Base-by-base conservation (phyloP, 1,140 invertebrate species). In the Episyrphus balteatus region DNA sequence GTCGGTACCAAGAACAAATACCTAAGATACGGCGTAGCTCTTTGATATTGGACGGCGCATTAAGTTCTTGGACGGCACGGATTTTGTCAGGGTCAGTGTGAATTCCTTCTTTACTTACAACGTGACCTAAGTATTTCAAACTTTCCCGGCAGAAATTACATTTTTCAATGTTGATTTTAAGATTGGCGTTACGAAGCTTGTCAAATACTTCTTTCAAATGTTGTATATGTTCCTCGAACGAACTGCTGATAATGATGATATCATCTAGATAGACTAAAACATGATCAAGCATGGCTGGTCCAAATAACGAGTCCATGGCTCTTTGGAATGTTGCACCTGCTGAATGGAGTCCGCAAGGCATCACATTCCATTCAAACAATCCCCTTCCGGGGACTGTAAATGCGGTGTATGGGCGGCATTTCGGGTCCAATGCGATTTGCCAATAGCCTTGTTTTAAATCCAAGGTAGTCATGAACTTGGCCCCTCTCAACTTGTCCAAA, bases 361-460 rank as follows among this genome's bases (percentile, higher is more conserved):
- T 52, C 10, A 50, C 47, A 13, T 45, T 45, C 51, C 51, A 51
- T 9, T 48, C 41, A 21, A 44, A 51, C 11, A 47, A n/a, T n/a
- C n/a, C n/a, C n/a, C n/a, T n/a, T n/a, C n/a, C n/a, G n/a, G n/a
- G n/a, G n/a, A n/a, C n/a, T n/a, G n/a, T n/a, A n/a, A n/a, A n/a
- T n/a, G n/a, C n/a, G n/a, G n/a, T n/a, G n/a, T n/a, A n/a, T n/a
- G n/a, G n/a, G n/a, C n/a, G n/a, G n/a, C n/a, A n/a, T n/a, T n/a
- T n/a, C n/a, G n/a, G n/a, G n/a, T n/a, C n/a, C n/a, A n/a, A n/a
- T n/a, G n/a, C n/a, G n/a, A n/a, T n/a, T n/a, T n/a, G n/a, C n/a
- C n/a, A n/a, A n/a, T n/a, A 21, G 1, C 36, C 37, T 13, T 36
- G 32, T 12, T 41, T 41, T 15, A 47, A 26, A 5, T 41, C 41